phyloP scores from a whole-genome alignment of 2,888 invertebrate species.

The Amiota minor region DNA sequence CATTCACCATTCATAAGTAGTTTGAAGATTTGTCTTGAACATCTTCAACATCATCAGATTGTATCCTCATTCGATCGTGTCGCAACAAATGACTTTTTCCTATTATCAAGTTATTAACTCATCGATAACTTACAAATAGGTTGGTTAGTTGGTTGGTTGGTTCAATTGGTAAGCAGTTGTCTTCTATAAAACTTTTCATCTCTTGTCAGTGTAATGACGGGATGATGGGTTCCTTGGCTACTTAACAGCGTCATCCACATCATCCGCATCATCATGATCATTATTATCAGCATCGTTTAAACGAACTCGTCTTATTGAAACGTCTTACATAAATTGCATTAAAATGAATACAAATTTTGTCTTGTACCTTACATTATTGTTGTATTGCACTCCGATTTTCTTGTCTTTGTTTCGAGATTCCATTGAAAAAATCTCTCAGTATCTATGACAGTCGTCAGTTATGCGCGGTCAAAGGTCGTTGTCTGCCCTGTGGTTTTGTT shows the following conservation, averaged over 20 bases:
- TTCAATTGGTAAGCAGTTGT: too few relatives aligned
- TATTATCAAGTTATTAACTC: constrained; percentile 61
- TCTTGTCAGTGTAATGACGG: constrained; percentile 52
- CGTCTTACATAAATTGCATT: constrained; percentile 45
- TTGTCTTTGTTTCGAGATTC: constrained; percentile 49
- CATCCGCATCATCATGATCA: constrained; percentile 28
- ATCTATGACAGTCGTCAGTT: constrained; percentile 36
- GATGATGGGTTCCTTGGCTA: constrained; percentile 41
- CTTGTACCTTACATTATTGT: constrained; percentile 16
- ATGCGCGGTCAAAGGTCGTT: constrained; percentile 56
- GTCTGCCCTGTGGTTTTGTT: constrained; percentile 57
- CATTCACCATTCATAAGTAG: background rate
- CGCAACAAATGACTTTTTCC: constrained; percentile 62
- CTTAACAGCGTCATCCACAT: background rate
- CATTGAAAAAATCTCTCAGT: constrained; percentile 18
- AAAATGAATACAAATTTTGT: constrained; percentile 45
- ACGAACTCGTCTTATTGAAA: constrained; percentile 4
- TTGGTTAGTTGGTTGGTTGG: too few relatives aligned
- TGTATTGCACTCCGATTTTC: constrained; percentile 24
- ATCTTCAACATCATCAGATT: too few relatives aligned
- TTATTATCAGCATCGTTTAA: constrained; percentile 16
- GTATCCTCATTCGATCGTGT: constrained; percentile 52
- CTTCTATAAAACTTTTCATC: background rate
- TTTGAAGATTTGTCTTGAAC: too few relatives aligned
- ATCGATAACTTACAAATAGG: background rate